Evolutionary conservation across 2,888 invertebrate genomes (phyloP).

Genomic region (Hyles lineata): DNA sequence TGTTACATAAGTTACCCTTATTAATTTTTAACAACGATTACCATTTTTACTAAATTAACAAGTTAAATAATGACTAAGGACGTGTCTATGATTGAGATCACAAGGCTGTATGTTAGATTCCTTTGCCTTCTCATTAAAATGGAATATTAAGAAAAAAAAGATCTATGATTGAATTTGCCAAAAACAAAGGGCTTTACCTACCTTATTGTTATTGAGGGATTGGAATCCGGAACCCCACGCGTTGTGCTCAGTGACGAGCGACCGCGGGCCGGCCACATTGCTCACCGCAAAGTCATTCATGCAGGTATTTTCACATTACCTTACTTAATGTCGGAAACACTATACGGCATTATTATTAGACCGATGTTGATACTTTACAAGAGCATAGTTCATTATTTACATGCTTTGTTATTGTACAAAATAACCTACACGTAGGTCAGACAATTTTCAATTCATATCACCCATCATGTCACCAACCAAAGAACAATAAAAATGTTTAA

Average conservation of each 20-base stretch:
- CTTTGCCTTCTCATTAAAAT: background rate
- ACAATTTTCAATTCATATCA: too few relatives aligned
- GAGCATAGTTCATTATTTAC: background rate
- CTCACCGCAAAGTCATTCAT: conserved; percentile 17
- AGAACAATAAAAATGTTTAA: too few relatives aligned
- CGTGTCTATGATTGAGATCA: too few relatives aligned
- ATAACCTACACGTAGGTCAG: background rate
- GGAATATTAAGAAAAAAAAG: too few relatives aligned
- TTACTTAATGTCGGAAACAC: conserved; percentile 7
- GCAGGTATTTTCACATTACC: conserved; percentile 23
- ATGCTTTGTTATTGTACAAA: background rate
- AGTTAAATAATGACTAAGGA: too few relatives aligned
- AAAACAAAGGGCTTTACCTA: background rate
- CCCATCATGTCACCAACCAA: too few relatives aligned
- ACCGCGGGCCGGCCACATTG: conserved; percentile 4
- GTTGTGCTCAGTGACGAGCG: background rate
- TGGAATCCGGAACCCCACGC: conserved; percentile 11
- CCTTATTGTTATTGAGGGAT: background rate
- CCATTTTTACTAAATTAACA: too few relatives aligned
- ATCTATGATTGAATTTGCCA: too few relatives aligned
- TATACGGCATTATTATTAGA: background rate
- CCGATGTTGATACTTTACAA: background rate
- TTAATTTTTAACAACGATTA: too few relatives aligned
- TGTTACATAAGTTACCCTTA: too few relatives aligned
- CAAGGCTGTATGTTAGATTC: too few relatives aligned